phyloP scores from a whole-genome alignment of 2,113 vertebrate genomes.

The Oncorhynchus keta region DNA sequence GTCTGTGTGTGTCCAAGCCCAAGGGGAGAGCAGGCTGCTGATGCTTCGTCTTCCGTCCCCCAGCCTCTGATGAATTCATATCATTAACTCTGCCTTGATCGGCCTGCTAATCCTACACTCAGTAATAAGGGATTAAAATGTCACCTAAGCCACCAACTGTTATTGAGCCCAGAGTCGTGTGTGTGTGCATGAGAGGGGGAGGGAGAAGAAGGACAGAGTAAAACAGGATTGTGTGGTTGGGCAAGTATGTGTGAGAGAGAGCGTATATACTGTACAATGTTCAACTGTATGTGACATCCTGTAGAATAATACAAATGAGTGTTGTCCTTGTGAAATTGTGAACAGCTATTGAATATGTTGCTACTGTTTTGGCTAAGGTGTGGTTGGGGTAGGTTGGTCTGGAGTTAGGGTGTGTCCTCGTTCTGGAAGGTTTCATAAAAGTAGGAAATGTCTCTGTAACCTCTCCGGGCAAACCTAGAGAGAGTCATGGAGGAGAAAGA shows the following conservation, averaged over 20 bases:
- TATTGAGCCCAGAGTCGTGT: constrained; percentile 71
- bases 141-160: constrained; percentile 79
- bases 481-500: constrained; percentile 40
- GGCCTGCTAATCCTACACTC: constrained; percentile 78
- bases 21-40: constrained; percentile 55
- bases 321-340: background rate
- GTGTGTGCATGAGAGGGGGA: background rate
- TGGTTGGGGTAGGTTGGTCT: constrained; percentile 45
- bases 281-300: background rate
- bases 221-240: constrained; percentile 39
- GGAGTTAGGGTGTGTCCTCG: constrained; percentile 44
- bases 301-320: background rate
- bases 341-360: no score
- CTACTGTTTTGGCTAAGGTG: no score
- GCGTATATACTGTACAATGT: background rate
- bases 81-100: constrained; percentile 82
- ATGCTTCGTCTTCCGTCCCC: constrained; percentile 48
- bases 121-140: constrained; percentile 82
- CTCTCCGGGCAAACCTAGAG: constrained; percentile 57
- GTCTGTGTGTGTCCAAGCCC: constrained; percentile 46
- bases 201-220: background rate
- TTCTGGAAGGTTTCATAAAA: constrained; percentile 61
- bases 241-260: background rate
- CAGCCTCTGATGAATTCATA: constrained; percentile 79
- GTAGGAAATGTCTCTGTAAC: constrained; percentile 58